These are phyloP conservation scores for Holcopasites calliopsidis DNA, from an alignment of 1,140 invertebrate species.

Conservation along the genomic window DNA sequence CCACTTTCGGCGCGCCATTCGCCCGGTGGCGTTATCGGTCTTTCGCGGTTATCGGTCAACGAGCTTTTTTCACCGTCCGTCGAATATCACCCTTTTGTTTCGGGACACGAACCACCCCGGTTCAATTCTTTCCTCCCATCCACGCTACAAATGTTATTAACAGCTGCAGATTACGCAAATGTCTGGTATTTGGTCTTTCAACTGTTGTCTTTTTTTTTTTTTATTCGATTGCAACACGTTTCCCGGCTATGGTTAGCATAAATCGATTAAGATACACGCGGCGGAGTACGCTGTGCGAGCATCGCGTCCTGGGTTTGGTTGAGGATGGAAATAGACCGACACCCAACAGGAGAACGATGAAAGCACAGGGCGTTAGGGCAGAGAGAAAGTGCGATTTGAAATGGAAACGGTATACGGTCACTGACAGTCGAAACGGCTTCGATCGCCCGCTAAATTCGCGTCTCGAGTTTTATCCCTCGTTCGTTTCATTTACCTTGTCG, in stretches of 20 bases:
- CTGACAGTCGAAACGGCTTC: conserved; percentile 38
- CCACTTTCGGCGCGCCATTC: conserved; percentile 58
- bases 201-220: too few species aligned
- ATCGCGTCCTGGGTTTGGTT: conserved; percentile 1
- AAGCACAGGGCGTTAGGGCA: conserved; percentile 1
- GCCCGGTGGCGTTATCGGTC: conserved; percentile 58
- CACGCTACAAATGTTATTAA: too few species aligned
- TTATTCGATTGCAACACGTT: too few species aligned
- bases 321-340: conserved; percentile 25
- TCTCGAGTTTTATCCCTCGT: conserved; percentile 26
- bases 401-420: conserved; percentile 37
- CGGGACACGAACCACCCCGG: too few species aligned
- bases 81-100: background rate
- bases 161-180: background rate
- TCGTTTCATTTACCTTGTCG: conserved; percentile 38
- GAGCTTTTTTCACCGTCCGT: conserved; percentile 10
- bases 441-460: conserved; percentile 41
- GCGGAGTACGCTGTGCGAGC: background rate
- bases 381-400: conserved; percentile 6
- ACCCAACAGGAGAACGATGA: background rate
- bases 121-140: background rate
- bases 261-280: conserved; percentile 38
- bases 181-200: background rate
- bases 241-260: background rate
- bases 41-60: conserved; percentile 20